Base-by-base conservation (phyloP, 2,113 vertebrate genomes). In the Perca fluviatilis region DNA sequence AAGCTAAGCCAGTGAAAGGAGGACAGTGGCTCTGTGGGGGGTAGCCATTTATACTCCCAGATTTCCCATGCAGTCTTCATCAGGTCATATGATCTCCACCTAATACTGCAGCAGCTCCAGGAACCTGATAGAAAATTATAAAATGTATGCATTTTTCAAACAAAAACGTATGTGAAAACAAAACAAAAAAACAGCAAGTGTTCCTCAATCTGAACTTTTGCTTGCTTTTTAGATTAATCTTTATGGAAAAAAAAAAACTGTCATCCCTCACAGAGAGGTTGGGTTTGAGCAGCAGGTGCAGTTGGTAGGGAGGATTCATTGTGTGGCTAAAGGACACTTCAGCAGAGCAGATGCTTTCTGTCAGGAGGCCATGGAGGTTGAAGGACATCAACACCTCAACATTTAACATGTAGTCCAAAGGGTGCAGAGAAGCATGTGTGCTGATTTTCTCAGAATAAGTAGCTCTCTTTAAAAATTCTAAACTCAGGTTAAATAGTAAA, bases 51-150 rank as follows among this genome's bases (percentile, higher is more conserved):
- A 66, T 19, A 43, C 76, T 83, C 57, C 58, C 66, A 75, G 30
- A 50, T 87, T 78, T 71, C 51, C 5, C 70, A 13, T 43, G 23
- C 64, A 18, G 58, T 86, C 76, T 78, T 85, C 74, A 71, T 72
- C 80, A 73, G 10, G 86, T 86, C 78, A 74, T 43, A 50, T 12
- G 40, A 64, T 77, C 58, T 74, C 36, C 54, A 68, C 23, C 33
- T 11, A 21, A 15, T 57, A 47, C 71, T 50, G 60, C 76, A 82
- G 83, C 79, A 79, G 49, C 69, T 86, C 49, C 50, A 89, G 79
- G 82, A 91, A 88, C 84, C 86, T 86, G 56, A n/a, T 82, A 74
- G 12, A 65, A 30, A 51, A 66, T 13, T 0, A 49, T 16, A 21
- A 57, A 12, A 75, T 65, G 50, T 1, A 63, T 23, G 1, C 33